A percentile compares a stretch with the other conserved stretches of the same genome.
Evolutionary conservation across 2,888 invertebrate species (phyloP).

Genomic region (Cerceris rybyensis): DNA sequence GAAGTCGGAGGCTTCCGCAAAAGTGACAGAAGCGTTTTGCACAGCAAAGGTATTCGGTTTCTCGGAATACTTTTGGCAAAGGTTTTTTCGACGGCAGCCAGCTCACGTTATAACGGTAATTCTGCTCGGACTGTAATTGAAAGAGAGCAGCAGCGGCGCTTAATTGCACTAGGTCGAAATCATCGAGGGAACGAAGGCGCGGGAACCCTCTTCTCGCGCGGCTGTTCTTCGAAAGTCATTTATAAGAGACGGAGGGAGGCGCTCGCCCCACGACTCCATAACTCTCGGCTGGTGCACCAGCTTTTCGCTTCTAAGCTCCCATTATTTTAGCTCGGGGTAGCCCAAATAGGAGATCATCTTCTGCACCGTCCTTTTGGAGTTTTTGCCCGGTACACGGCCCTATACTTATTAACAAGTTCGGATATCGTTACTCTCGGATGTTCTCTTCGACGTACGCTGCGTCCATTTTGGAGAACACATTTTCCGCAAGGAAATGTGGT

Average conservation of each 20-base stretch:
- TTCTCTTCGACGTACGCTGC: too few relatives aligned
- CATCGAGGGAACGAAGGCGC: constrained; percentile 57
- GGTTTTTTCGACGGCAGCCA: constrained; percentile 49
- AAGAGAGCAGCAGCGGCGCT: constrained; percentile 67
- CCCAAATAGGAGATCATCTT: constrained; percentile 2
- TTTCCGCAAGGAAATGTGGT: too few relatives aligned
- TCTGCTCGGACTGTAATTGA: constrained; percentile 71
- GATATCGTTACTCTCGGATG: too few relatives aligned
- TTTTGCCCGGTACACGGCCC: constrained; percentile 3
- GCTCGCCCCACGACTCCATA: constrained; percentile 24
- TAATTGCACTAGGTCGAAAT: constrained; percentile 74
- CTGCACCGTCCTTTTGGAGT: constrained; percentile 13
- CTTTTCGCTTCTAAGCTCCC: constrained; percentile 63
- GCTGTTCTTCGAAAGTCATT: constrained; percentile 70
- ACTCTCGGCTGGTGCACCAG: constrained; percentile 45
- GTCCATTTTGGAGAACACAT: too few relatives aligned
- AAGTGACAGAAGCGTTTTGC: constrained; percentile 35
- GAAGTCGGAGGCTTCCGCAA: neutral
- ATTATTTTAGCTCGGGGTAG: constrained; percentile 62
- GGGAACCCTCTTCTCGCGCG: constrained; percentile 53
- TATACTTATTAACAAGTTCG: constrained; percentile 32
- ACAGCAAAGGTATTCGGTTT: constrained; percentile 31
- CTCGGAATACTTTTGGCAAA: constrained; percentile 50
- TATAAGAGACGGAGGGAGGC: constrained; percentile 41
- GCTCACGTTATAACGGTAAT: constrained; percentile 69